These are phyloP conservation scores for Electrona antarctica DNA, from an alignment of 2,113 vertebrate species.

Conservation along the genomic window DNA sequence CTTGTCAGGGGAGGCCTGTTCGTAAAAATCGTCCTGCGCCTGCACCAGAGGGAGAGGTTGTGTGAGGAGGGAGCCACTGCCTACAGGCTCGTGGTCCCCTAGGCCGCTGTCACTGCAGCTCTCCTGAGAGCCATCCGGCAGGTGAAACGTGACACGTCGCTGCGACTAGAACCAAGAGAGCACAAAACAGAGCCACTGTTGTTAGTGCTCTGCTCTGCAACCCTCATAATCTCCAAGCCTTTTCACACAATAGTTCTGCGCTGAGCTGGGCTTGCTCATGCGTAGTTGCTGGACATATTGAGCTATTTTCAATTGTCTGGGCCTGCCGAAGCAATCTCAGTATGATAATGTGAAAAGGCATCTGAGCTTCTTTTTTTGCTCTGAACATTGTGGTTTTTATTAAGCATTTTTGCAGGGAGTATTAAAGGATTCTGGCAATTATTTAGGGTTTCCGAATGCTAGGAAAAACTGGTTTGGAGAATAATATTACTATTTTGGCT, in stretches of 20 bases:
- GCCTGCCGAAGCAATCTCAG: neutral
- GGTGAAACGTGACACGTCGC: slow-evolving; percentile 99
- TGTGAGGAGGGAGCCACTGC: slow-evolving; percentile 96
- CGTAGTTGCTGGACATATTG: slow-evolving; percentile 40
- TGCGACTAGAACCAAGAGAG: slow-evolving; percentile 97
- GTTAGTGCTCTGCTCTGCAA: slow-evolving; percentile 85
- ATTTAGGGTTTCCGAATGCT: slow-evolving; percentile 16
- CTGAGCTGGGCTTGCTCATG: slow-evolving; percentile 43
- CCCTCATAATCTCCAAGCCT: slow-evolving; percentile 23
- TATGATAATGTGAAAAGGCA: slow-evolving; percentile 38
- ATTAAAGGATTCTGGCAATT: slow-evolving; percentile 12
- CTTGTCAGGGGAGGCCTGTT: slow-evolving; percentile 98
- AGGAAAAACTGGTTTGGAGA: slow-evolving; percentile 9
- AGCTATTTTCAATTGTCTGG: neutral
- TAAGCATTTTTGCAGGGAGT: slow-evolving; percentile 13
- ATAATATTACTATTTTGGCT: slow-evolving; percentile 42
- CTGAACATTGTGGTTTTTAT: slow-evolving; percentile 29
- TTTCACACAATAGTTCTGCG: slow-evolving; percentile 31
- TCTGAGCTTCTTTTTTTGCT: slow-evolving; percentile 15
- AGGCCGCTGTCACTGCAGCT: slow-evolving; percentile 99
- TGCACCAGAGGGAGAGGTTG: slow-evolving; percentile 99
- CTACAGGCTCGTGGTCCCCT: slow-evolving; percentile 97
- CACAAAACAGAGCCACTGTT: slow-evolving; percentile 85
- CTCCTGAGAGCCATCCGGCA: slow-evolving; percentile 99
- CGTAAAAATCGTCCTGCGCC: slow-evolving; percentile 98